Base-by-base conservation (phyloP, 2,797 vertebrate genomes). In the Brachyalestes nurse region DNA sequence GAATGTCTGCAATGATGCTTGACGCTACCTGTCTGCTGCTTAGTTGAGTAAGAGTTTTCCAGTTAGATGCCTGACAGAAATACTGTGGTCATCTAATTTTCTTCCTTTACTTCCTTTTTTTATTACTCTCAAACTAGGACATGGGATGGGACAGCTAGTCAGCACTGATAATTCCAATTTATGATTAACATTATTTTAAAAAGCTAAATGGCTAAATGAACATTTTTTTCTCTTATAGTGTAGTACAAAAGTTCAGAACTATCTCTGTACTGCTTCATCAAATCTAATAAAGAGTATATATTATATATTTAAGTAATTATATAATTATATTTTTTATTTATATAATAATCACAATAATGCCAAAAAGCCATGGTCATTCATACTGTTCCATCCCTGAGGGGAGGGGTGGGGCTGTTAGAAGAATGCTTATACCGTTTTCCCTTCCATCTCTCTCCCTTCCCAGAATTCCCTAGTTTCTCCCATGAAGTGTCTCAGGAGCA, bases 401-500 rank as follows among this genome's bases (percentile, higher is more conserved):
- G 7, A 51, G 47, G 10, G 6, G 12, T 45, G 9, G 10, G 21
- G 10, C 34, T 34, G 40, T 8, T 70, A 60, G 77, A 70, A 86
- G 84, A 89, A 86, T 88, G 89, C 89, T 94, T 91, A 95, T 89
- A 77, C 90, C 93, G 87, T 94, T 87, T 88, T 93, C 92, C 92
- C 91, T 90, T 91, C 92, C 93, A 82, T 94, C 90, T 94, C 91
- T 95, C 91, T 95, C 93, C 95, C 94, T 93, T 91, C 94, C 93
- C 94, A 96, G 95, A 96, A 87, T 95, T 95, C 90, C 94, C 94
- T 94, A 94, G 92, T 90, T 93, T 92, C 89, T 94, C 93, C 66
- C 92, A 65, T 86, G 91, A 90, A 90, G 89, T 86, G 90, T 90
- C 66, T 87, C 92, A 21, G 91, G 85, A 86, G 75, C 70, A 86